These are phyloP conservation scores for Caracal caracal DNA, from an alignment of 2,113 vertebrate species.

Conservation along the genomic window DNA sequence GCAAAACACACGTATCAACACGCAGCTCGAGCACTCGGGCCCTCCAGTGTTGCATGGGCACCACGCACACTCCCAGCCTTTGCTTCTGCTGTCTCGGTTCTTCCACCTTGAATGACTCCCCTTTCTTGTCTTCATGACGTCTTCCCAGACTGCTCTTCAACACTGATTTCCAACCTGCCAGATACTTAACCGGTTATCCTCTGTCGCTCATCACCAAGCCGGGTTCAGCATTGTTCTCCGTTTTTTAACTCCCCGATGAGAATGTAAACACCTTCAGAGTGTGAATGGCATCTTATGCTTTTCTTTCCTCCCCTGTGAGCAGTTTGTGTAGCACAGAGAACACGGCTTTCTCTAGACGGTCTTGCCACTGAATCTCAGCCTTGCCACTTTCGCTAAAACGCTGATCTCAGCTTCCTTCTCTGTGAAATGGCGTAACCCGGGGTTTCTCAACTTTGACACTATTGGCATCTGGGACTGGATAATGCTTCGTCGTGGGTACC, in stretches of 20 bases:
- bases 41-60: fast-evolving
- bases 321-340: background rate
- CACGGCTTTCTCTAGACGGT: background rate
- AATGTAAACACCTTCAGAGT: background rate
- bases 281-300: background rate
- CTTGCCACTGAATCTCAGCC: background rate
- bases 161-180: background rate
- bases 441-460: background rate
- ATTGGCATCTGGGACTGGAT: background rate
- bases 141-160: background rate
- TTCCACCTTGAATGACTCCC: background rate
- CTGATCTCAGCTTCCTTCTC: background rate
- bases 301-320: background rate
- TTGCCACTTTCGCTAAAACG: background rate
- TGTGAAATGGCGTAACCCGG: background rate
- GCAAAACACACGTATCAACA: background rate
- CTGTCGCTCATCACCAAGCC: background rate
- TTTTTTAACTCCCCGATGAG: background rate
- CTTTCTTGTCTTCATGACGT: background rate
- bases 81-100: background rate
- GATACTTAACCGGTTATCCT: background rate
- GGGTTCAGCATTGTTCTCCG: background rate
- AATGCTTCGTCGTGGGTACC: background rate
- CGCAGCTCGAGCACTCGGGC: fast-evolving
- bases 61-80: fast-evolving